Percentiles rank a stretch among this genome's conserved stretches.
These are phyloP conservation scores for Phalloptychus januarius DNA, from an alignment of 2,797 vertebrate genomes.

Conservation along the genomic window DNA sequence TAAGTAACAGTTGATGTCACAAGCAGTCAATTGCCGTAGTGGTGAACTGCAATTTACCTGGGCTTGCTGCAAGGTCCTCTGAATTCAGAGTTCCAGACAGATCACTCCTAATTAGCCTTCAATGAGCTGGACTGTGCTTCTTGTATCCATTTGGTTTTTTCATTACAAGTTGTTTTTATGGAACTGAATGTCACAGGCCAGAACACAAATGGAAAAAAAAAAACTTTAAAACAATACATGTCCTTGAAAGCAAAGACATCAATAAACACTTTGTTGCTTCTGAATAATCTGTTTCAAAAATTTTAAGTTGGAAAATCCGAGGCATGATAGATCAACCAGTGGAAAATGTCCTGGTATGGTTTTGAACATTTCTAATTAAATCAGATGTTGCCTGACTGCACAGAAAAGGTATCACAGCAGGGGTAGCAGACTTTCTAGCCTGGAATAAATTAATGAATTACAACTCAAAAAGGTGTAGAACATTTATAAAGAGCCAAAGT, in stretches of 20 bases:
- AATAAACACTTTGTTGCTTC: constrained; percentile 24
- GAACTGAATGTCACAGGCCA: not conserved
- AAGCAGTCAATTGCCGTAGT: not conserved
- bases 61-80: not conserved
- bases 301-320: constrained; percentile 78
- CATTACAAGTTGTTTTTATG: not conserved
- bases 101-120: not conserved
- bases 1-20: not conserved
- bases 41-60: not conserved
- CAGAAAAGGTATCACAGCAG: constrained; percentile 61
- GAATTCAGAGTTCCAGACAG: not conserved
- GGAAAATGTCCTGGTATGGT: constrained; percentile 67
- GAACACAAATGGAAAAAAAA: not conserved
- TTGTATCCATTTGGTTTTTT: not conserved
- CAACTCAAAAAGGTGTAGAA: constrained; percentile 59
- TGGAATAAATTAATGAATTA: constrained; percentile 69
- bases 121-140: not conserved
- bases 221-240: not conserved
- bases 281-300: constrained; percentile 48
- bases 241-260: not conserved
- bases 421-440: constrained; percentile 40
- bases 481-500: constrained; percentile 11
- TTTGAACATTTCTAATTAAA: constrained; percentile 77
- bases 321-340: constrained; percentile 64
- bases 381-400: constrained; percentile 66